These are phyloP conservation scores for Acleris sparsana DNA, from an alignment of 2,888 invertebrate species.

Conservation along the genomic window DNA sequence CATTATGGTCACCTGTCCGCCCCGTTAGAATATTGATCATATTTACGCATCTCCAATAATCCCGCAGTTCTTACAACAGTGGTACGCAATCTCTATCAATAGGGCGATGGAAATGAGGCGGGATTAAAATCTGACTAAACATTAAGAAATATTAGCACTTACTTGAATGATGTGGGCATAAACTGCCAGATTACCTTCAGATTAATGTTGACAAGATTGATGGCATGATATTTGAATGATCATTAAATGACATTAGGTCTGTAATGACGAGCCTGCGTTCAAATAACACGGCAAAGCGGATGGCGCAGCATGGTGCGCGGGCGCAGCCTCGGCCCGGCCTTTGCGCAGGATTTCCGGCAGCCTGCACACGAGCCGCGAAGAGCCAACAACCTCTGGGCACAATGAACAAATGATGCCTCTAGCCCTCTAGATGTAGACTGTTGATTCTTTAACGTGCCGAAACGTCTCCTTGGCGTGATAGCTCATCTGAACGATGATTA, in stretches of 20 bases:
- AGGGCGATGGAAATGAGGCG: neutral
- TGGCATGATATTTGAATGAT: constrained; percentile 32
- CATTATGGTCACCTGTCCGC: constrained; percentile 21
- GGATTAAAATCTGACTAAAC: neutral
- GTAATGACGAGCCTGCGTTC: constrained; percentile 44
- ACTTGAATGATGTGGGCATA: constrained; percentile 20
- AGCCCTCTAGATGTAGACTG: constrained; percentile 29
- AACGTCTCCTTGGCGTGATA: constrained; percentile 23
- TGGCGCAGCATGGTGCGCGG: constrained; percentile 43
- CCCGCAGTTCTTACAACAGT: constrained; percentile 9
- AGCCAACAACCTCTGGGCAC: constrained; percentile 49
- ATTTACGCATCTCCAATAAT: constrained; percentile 15
- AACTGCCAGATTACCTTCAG: constrained; percentile 30
- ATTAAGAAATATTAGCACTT: neutral
- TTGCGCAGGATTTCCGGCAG: constrained; percentile 79
- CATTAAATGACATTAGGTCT: constrained; percentile 48
- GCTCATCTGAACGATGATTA: constrained; percentile 28
- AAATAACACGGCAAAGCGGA: constrained; percentile 49
- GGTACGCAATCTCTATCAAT: constrained; percentile 14
- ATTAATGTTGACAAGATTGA: constrained; percentile 25
- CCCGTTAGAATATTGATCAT: constrained; percentile 33
- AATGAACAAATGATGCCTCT: constrained; percentile 33
- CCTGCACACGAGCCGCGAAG: constrained; percentile 60
- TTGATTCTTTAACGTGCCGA: constrained; percentile 22
- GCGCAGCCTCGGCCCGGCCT: constrained; percentile 64